Conservation (phyloP, 2,888 invertebrate genomes). For the Gymnosoma rotundatum region DNA sequence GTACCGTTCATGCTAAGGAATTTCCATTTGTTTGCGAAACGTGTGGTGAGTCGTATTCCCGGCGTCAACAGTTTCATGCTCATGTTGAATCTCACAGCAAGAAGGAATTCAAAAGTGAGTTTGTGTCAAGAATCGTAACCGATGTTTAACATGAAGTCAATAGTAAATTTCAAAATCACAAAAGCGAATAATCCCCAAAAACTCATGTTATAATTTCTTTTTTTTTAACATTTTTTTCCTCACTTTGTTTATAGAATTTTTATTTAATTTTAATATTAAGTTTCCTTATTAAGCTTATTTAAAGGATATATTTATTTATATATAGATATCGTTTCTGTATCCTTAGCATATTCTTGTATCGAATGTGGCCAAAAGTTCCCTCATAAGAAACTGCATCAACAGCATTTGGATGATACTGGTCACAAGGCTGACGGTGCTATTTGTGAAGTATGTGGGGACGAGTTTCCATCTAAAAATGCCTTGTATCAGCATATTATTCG, state of each 20-base stretch:
- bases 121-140: constrained; percentile 70
- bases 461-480: constrained; percentile 80
- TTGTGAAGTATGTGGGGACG: constrained; percentile 82
- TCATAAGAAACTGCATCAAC: constrained; percentile 80
- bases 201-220: constrained; percentile 1
- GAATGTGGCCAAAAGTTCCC: constrained; percentile 81
- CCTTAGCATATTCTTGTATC: constrained; percentile 79
- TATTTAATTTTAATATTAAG: neutral
- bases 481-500: constrained; percentile 82
- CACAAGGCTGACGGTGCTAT: constrained; percentile 82
- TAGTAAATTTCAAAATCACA: constrained; percentile 65
- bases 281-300: neutral
- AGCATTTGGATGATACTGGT: constrained; percentile 81
- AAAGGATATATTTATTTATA: constrained; percentile 34
- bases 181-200: constrained; percentile 4
- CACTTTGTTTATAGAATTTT: neutral
- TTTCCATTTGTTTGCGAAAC: constrained; percentile 82
- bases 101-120: constrained; percentile 82
- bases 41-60: constrained; percentile 82
- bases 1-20: constrained; percentile 81
- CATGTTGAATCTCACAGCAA: constrained; percentile 82
- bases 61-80: constrained; percentile 82
- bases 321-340: constrained; percentile 55
- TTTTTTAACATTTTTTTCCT: neutral
- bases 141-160: constrained; percentile 65